Evolutionary conservation across 53 echinoderm and acorn worm species (phyloP).

Genomic region (Henricia sp.): DNA sequence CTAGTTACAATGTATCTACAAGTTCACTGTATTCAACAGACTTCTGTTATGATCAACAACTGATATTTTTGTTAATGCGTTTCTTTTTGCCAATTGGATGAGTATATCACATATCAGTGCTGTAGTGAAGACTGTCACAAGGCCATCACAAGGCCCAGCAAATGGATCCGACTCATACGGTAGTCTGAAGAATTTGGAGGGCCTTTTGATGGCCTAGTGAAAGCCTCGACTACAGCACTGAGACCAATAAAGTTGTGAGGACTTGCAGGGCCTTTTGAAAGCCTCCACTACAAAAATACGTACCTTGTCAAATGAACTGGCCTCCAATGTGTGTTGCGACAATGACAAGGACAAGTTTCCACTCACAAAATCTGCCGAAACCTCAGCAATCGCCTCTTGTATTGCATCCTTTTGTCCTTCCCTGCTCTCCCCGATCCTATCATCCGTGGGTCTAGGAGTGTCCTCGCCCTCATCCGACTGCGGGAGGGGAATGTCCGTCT

Average conservation of each 20-base stretch:
- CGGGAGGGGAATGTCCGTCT: conserved; percentile 71
- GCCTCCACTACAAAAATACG: neutral
- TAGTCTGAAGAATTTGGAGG: too few relatives aligned
- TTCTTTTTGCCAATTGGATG: too few relatives aligned
- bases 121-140: too few relatives aligned
- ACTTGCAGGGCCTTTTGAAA: neutral
- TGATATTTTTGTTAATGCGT: too few relatives aligned
- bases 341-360: conserved; percentile 77
- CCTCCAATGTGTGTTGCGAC: conserved; percentile 74
- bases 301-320: conserved; percentile 32
- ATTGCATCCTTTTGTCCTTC: conserved; percentile 58
- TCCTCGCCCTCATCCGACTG: conserved; percentile 63
- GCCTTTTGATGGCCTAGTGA: too few relatives aligned
- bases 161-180: too few relatives aligned
- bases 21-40: too few relatives aligned
- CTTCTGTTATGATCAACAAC: neutral
- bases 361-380: conserved; percentile 82
- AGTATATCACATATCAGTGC: too few relatives aligned
- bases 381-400: conserved; percentile 78
- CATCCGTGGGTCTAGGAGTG: conserved; percentile 1
- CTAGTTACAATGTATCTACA: too few relatives aligned
- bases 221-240: too few relatives aligned
- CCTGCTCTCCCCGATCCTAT: neutral
- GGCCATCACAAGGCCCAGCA: too few relatives aligned
- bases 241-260: too few relatives aligned